These are phyloP conservation scores for Pyxicephalus adspersus DNA, from an alignment of 2,113 vertebrate species.

Conservation along the genomic window DNA sequence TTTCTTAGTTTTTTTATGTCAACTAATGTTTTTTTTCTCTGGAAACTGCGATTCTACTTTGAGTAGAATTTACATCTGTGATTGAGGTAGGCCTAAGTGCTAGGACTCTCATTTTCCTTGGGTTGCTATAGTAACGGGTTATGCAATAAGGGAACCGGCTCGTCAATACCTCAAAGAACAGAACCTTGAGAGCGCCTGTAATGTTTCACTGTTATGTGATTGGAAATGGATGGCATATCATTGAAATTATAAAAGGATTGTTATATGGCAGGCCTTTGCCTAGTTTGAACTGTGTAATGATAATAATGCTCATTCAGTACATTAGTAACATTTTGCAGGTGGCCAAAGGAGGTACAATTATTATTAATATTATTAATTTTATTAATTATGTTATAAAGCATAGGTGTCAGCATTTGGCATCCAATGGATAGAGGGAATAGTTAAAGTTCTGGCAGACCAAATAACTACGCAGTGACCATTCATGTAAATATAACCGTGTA, in stretches of 20 bases:
- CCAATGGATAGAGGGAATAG: no score
- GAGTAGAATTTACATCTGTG: conserved; percentile 45
- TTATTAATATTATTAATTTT: no score
- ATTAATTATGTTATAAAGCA: no score
- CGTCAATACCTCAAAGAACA: not conserved
- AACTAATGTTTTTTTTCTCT: conserved; percentile 25
- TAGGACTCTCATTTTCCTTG: not conserved
- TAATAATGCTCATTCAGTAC: not conserved
- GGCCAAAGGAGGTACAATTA: no score
- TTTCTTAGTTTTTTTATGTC: conserved; percentile 26
- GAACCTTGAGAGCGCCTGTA: not conserved
- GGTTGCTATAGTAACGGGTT: conserved; percentile 39
- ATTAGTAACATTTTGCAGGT: not conserved
- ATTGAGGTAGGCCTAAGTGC: conserved; percentile 19
- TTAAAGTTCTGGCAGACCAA: no score
- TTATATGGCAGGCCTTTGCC: not conserved
- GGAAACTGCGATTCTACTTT: conserved; percentile 23
- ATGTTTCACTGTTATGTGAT: no score
- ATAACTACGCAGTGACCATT: no score
- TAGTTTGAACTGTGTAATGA: not conserved
- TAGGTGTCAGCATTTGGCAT: no score
- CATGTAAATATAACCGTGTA: no score
- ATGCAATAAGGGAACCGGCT: conserved; percentile 25
- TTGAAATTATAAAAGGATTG: conserved; percentile 21
- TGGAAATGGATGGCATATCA: not conserved